Base-by-base conservation (phyloP, 2,113 vertebrate genomes). In the Eolophus roseicapilla region DNA sequence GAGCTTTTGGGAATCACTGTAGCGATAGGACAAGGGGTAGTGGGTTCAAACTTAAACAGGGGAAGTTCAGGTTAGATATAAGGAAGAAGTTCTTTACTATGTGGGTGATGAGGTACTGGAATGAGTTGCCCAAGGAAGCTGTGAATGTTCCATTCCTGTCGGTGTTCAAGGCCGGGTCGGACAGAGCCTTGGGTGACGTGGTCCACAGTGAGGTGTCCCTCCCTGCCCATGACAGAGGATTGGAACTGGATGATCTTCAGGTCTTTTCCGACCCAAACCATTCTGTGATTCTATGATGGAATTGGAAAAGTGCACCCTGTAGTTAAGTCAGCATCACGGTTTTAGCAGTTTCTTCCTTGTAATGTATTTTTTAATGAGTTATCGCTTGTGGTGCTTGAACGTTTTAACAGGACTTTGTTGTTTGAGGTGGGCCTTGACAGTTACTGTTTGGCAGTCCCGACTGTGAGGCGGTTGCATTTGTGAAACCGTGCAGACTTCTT, bases 401-500 rank as follows among this genome's bases (percentile, higher is more conserved):
- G 1, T 35, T 53, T 53, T 35, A 3, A 5, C 16, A 25, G 27
- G 13, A 4, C 2, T 47, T 62, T 29, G 6, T 52, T 76, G 28
- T 27, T 60, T 35, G 59, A n/a, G 18, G 7, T 35, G 11, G 29
- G 37, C 29, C 1, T 6, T 6, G 37, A 8, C 13, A 9, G 0
- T 13, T 13, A 0, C 13, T 11, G 15, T 29, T 25, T 65, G 47
- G 27, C 13, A 23, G 0, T 28, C 5, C 10, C 1, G 3, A 6
- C 35, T 74, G n/a, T 46, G 62, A 19, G 71, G 19, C 11, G 21
- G 57, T 18, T 76, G 6, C 3, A 6, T 24, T 31, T 55, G 20
- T 87, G 57, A 14, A 52, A 70, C 23, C 0, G 0, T 20, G 2
- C 39, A 23, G 37, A 75, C 5, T 12, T 53, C 10, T 59, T 19